A percentile compares a stretch with the other conserved stretches of the same genome.
Conservation (phyloP, 1,140 invertebrate species). For the Proales similis region DNA sequence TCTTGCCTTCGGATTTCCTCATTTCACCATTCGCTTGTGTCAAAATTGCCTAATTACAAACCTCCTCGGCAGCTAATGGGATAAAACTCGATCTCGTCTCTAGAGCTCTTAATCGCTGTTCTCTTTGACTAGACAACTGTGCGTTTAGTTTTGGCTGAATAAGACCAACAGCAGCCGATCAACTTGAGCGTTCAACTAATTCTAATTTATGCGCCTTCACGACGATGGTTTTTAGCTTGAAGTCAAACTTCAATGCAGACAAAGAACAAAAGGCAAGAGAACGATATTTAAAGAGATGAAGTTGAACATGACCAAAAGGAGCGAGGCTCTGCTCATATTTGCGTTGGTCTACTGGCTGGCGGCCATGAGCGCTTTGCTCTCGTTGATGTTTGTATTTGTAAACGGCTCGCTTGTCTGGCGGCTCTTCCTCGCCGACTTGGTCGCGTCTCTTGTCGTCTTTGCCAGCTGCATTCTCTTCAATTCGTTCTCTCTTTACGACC, state of each 20-base stretch:
- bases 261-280: neutral
- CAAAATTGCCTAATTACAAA: too few relatives aligned
- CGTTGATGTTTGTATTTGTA: neutral
- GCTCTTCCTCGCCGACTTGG: constrained; percentile 7
- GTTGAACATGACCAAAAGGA: constrained; percentile 17
- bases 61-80: too few relatives aligned
- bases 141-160: too few relatives aligned
- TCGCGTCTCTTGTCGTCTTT: constrained; percentile 8
- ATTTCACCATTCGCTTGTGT: too few relatives aligned
- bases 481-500: constrained; percentile 28
- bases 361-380: neutral
- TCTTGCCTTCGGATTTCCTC: too few relatives aligned
- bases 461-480: constrained; percentile 22
- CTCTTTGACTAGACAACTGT: too few relatives aligned
- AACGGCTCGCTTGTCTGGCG: neutral
- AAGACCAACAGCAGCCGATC: too few relatives aligned
- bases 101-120: too few relatives aligned
- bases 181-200: too few relatives aligned
- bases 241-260: neutral
- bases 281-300: neutral
- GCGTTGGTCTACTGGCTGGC: constrained; percentile 5
- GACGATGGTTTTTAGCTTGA: neutral
- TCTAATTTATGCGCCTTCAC: too few relatives aligned
- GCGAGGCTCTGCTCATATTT: constrained; percentile 12
- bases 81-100: too few relatives aligned